Evolutionary conservation across 2,797 vertebrate genomes (phyloP), one percentile per base, ranked within the genome.

Genomic region (Toxotes lorentzi): DNA sequence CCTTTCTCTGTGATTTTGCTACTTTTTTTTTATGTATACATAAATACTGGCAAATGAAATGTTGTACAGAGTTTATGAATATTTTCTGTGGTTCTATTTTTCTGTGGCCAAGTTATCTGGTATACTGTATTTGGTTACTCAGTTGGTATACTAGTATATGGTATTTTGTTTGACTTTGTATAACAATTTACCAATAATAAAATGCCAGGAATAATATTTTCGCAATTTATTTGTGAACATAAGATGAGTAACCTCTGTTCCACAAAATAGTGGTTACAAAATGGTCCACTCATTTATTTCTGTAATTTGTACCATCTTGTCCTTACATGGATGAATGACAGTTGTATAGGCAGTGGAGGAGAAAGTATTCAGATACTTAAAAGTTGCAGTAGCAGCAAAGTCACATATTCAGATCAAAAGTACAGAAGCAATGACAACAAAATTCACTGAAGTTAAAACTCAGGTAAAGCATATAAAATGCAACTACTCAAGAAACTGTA

Each of bases 101-200:
- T 16, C 23, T 50, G 17, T 41, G 35, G 70, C 24, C n/a, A 70
- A 21, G 23, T 9, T 58, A 34, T 65, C 30, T 23, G 17, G 1
- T 32, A 16, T 41, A 50, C 23, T 59, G 41, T 45, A 24, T 48
- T 60, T 57, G 27, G 13, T 56, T 70, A 7, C 41, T 51, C 3
- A 59, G 13, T 66, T 41, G 40, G 17, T 70, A 67, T 11, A 32
- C n/a, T 53, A 7, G 7, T 21, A 59, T 41, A 32, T 38, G 24
- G 41, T 34, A 16, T 45, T 43, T 66, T 30, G 35, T 59, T 73
- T 27, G 21, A 50, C 23, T 57, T 74, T 66, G 23, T 65, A 12
- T 8, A 43, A 70, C 54, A 56, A 16, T 45, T 53, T 38, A 40
- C 27, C 60, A 51, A 19, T 14, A 74, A 62, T 50, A 71, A 85